These are phyloP conservation scores for Suricata suricatta DNA, from an alignment of 2,113 vertebrate genomes.

Conservation along the genomic window DNA sequence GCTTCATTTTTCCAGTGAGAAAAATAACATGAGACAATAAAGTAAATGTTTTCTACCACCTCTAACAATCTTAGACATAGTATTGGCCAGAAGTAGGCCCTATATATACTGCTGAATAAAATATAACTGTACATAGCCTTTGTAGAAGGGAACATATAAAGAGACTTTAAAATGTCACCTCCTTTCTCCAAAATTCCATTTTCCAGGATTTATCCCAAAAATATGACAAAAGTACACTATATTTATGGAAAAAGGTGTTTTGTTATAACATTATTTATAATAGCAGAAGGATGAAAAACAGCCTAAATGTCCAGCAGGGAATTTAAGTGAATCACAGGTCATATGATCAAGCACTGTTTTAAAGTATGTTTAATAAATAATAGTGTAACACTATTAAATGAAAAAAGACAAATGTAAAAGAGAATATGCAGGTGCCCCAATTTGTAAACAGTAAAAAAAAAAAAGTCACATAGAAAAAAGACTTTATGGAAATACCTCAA, in stretches of 20 bases:
- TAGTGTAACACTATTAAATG: slow-evolving; percentile 5
- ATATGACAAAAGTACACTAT: slow-evolving; percentile 1
- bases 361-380: slow-evolving; percentile 33
- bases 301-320: background rate
- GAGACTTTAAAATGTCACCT: background rate
- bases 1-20: background rate
- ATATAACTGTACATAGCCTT: background rate
- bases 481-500: background rate
- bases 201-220: background rate
- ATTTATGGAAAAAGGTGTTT: slow-evolving; percentile 48
- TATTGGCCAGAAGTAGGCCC: background rate
- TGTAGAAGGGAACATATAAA: background rate
- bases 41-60: background rate
- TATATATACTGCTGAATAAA: background rate
- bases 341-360: slow-evolving; percentile 14
- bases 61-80: background rate
- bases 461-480: background rate
- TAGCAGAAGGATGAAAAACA: slow-evolving; percentile 28
- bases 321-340: slow-evolving; percentile 34
- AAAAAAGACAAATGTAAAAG: background rate
- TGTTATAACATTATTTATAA: slow-evolving; percentile 35
- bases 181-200: slow-evolving; percentile 47
- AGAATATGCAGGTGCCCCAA: background rate
- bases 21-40: background rate
- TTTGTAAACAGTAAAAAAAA: background rate